Conservation (phyloP, 23 tunicate species). For the Diplosoma virens region DNA sequence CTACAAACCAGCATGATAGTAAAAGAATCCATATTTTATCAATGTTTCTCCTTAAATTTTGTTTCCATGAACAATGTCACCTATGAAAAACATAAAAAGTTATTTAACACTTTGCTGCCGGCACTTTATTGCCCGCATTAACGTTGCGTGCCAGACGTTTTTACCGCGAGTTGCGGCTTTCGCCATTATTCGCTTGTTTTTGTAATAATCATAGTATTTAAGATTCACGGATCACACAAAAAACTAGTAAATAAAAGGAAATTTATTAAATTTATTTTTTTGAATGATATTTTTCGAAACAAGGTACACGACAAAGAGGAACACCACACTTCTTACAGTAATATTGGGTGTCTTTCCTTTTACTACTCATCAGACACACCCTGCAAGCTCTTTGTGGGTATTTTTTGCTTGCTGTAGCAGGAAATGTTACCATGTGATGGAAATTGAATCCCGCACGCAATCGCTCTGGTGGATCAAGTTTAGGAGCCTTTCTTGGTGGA, state of each 20-base stretch:
- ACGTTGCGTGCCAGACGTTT: too few species aligned
- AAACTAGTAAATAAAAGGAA: background rate
- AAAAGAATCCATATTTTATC: too few species aligned
- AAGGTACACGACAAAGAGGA: slow-evolving; percentile 6
- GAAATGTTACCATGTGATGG: background rate
- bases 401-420: slow-evolving; percentile 11
- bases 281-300: slow-evolving; percentile 7
- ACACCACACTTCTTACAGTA: slow-evolving; percentile 6
- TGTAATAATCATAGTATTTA: too few species aligned
- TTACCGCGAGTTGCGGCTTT: too few species aligned
- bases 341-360: slow-evolving; percentile 9
- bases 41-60: too few species aligned
- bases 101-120: too few species aligned
- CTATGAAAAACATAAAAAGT: too few species aligned
- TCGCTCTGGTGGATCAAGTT: slow-evolving; percentile 3
- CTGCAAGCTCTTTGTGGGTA: slow-evolving; percentile 9
- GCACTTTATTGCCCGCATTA: too few species aligned
- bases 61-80: too few species aligned
- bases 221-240: background rate
- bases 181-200: too few species aligned
- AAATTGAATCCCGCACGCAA: slow-evolving; percentile 9
- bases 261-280: background rate
- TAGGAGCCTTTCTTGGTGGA: slow-evolving; percentile 16
- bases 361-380: background rate
- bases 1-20: too few species aligned